Conservation (phyloP, 2,888 invertebrate genomes). For the Falcaria lacertinaria region DNA sequence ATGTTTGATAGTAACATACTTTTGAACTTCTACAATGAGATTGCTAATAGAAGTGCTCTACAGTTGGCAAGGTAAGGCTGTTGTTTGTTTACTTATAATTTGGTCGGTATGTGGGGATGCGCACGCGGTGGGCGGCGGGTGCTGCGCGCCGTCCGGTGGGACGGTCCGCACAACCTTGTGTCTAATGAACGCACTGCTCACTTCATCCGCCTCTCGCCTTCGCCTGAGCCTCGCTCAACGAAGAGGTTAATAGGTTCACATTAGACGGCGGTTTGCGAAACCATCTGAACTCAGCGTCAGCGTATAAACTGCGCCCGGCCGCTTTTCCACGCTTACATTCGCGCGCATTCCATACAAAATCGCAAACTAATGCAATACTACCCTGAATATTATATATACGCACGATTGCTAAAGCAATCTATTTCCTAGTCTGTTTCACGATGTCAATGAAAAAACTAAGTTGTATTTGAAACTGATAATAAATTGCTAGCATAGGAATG, state of each 20-base stretch:
- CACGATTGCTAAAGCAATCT: neutral
- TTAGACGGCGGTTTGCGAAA: constrained; percentile 78
- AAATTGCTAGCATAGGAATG: neutral
- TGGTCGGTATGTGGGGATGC: constrained; percentile 39
- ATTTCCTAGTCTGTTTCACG: neutral
- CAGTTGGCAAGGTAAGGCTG: constrained; percentile 74
- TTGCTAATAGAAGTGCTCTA: constrained; percentile 76
- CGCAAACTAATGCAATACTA: neutral
- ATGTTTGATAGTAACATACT: constrained; percentile 75
- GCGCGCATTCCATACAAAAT: constrained; percentile 53
- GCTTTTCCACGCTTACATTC: constrained; percentile 66
- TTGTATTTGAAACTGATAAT: no score
- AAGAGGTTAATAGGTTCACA: constrained; percentile 80
- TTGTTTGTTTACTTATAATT: constrained; percentile 65
- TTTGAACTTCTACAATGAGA: constrained; percentile 77
- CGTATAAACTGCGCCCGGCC: constrained; percentile 55
- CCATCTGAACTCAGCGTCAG: constrained; percentile 49
- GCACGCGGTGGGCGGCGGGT: constrained; percentile 29
- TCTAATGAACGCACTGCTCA: constrained; percentile 73
- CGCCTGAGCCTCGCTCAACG: constrained; percentile 68
- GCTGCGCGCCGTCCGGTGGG: constrained; percentile 39
- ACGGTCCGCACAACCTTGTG: constrained; percentile 69
- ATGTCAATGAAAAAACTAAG: neutral
- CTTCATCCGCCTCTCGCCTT: constrained; percentile 76
- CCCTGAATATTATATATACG: neutral